Base-by-base conservation (phyloP, 2,797 vertebrate species). In the Tenualosa thibaudeaui region DNA sequence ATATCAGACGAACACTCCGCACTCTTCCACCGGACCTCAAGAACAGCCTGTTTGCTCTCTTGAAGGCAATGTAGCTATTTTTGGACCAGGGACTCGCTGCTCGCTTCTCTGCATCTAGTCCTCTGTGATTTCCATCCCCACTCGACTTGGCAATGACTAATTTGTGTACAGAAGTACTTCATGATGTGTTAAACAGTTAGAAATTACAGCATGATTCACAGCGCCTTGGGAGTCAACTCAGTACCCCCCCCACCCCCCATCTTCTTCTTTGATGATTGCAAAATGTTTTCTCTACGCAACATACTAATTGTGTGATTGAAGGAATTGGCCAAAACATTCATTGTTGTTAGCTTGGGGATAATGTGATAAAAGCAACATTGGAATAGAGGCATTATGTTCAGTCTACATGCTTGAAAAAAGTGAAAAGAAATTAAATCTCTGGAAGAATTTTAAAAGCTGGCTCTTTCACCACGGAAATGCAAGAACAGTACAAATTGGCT, bases 191-290 rank as follows among this genome's bases (percentile, higher is more conserved):
- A 43, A 46, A 78, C 71, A 71, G 31, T 71, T 5, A 40, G 26
- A 71, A 71, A 71, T 71, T 71, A 71, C 65, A 71, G 65, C 31
- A 71, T 71, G 26, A 71, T 71, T 71, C 65, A 71, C 65, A 5
- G 65, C 1, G 15, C 71, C 40, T 78, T 78, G 71, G 71, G 71
- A 78, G 71, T 9, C 37, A 31, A 3, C 3, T 0, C 65, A 46
- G 71, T 46, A 6, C 71, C 71, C 5, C 43, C 5, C 5, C 15
- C 51, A 12, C 54, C 54, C 54, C 17, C 19, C 62, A 17, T 75
- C 5, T 75, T 75, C 31, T 8, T 43, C 26, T 43, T 43, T 40
- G 10, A 46, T n/a, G 40, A 78, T 46, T n/a, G 26, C 37, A 46
- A 46, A 78, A 43, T 78, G 37, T 43, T 78, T 62, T 43, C 40